Base-by-base conservation (phyloP, 1,140 invertebrate species). In the Drosophila prosaltans region DNA sequence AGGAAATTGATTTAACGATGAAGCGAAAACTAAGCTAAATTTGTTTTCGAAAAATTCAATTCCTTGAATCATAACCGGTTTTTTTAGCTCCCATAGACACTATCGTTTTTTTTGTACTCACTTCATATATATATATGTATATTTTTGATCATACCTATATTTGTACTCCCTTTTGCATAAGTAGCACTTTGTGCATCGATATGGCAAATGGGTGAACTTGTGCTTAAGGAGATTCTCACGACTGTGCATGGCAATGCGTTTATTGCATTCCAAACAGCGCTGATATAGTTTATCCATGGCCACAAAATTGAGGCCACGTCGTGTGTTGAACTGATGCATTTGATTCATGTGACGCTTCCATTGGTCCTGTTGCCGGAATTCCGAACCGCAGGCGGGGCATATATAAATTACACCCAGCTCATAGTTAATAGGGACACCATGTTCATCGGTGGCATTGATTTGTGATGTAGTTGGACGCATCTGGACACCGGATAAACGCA, bases 191-290 rank as follows among this genome's bases (percentile, higher is more conserved):
- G 81, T 85, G 60, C 90, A 90, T 0, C 90, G 62, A 67, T 72
- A 89, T 5, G 90, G 90, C 59, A 91, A 60, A 72, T 91, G 90
- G n/a, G 90, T 91, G 16, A 91, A 91, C 78, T 91, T 91, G 64
- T 91, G 90, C 51, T 91, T 91, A 2, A 91, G 65, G 11, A 91
- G 72, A 74, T 91, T 91, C 57, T 91, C 90, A 9, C 91, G 80
- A 32, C 90, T 91, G 62, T 91, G 90, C 90, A 91, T 91, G 5
- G 90, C 90, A 28, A 91, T 91, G 5, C 81, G 80, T 59, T 91
- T 91, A 26, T 89, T 74, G 54, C 90, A 91, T 54, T 91, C 90
- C 58, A 82, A 59, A 59, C 90, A 91, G 24, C 80, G 78, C 57
- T 91, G 90, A 55, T 91, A 91, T 0, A 91, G 60, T 69, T 91